Evolutionary conservation across 2,797 vertebrate species (phyloP).

Genomic region (Dicrostonyx torquatus): DNA sequence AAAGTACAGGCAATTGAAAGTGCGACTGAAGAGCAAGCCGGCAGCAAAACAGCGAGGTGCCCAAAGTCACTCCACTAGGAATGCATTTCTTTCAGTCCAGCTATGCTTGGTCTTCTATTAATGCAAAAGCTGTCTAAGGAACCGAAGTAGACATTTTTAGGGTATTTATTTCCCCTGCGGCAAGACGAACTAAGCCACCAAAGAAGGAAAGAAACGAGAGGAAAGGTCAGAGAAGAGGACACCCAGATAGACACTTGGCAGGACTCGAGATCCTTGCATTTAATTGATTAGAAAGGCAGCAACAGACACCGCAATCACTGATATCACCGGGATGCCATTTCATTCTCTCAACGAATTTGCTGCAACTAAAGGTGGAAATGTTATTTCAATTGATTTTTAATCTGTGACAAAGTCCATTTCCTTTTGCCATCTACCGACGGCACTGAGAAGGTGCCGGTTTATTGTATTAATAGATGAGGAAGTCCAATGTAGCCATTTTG

Average conservation of each 20-base stretch:
- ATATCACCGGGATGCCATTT: slow-evolving; percentile 53
- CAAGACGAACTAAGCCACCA: slow-evolving; percentile 26
- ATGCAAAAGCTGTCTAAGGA: slow-evolving; percentile 30
- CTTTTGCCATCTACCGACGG: slow-evolving; percentile 35
- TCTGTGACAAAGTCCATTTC: slow-evolving; percentile 73
- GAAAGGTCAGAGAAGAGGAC: slow-evolving; percentile 59
- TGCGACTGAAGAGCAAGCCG: background rate
- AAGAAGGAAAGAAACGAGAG: slow-evolving; percentile 29
- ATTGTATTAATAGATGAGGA: slow-evolving; percentile 48
- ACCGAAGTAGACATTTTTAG: slow-evolving; percentile 36
- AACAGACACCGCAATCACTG: slow-evolving; percentile 24
- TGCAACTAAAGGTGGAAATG: slow-evolving; percentile 65
- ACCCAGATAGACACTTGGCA: slow-evolving; percentile 65
- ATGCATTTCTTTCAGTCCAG: background rate
- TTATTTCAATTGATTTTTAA: slow-evolving; percentile 82
- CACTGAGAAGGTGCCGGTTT: slow-evolving; percentile 36
- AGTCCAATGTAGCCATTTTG: slow-evolving; percentile 23
- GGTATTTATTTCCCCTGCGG: background rate
- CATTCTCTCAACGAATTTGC: slow-evolving; percentile 67
- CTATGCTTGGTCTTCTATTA: background rate
- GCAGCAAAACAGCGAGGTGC: background rate
- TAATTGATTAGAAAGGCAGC: slow-evolving; percentile 68
- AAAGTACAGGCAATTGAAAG: background rate
- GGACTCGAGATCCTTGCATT: slow-evolving; percentile 29
- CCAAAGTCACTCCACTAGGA: background rate